Conservation (phyloP, 2,888 invertebrate species). For the Gari tellinella region DNA sequence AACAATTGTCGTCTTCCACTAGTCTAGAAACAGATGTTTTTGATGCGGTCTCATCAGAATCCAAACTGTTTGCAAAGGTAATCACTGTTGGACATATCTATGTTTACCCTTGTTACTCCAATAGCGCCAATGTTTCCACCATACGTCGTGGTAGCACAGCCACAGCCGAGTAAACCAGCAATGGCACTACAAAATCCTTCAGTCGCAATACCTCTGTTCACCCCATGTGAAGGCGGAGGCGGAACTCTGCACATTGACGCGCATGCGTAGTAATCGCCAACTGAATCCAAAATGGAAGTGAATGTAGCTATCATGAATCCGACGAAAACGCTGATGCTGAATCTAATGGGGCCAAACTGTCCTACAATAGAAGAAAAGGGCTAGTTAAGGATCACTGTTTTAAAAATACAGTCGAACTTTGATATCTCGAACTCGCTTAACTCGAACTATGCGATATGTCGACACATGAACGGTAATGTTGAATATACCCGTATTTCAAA, state of each 20-base stretch:
- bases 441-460: too few species aligned
- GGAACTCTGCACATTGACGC: constrained; percentile 89
- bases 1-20: too few species aligned
- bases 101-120: constrained; percentile 92
- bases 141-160: constrained; percentile 94
- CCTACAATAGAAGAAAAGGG: constrained; percentile 7
- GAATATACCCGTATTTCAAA: too few species aligned
- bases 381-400: too few species aligned
- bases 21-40: too few species aligned
- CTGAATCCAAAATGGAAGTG: constrained; percentile 81
- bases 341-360: constrained; percentile 65
- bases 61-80: too few species aligned
- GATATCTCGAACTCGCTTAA: too few species aligned
- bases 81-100: too few species aligned
- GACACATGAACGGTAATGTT: too few species aligned
- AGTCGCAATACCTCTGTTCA: constrained; percentile 89
- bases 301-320: constrained; percentile 71
- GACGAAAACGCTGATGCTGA: constrained; percentile 63
- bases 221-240: constrained; percentile 92
- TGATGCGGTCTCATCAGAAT: too few species aligned
- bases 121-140: constrained; percentile 96
- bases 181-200: constrained; percentile 93
- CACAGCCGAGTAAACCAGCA: constrained; percentile 93
- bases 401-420: too few species aligned
- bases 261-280: constrained; percentile 95